phyloP scores from a whole-genome alignment of 2,113 vertebrate genomes.

The Hippocampus mohnikei region DNA sequence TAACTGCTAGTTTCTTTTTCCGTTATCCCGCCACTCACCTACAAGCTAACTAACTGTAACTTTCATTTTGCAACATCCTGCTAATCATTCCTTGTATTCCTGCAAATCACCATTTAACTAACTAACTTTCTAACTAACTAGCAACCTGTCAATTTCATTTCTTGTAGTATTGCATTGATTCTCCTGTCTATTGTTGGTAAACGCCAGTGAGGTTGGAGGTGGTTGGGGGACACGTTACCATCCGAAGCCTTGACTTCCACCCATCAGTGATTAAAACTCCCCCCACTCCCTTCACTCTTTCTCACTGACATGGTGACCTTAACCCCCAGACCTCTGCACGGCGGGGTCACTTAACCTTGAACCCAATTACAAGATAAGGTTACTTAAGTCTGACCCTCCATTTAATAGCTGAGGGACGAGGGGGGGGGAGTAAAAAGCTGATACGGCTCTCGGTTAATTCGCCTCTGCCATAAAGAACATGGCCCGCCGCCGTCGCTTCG shows the following conservation, averaged over 20 bases:
- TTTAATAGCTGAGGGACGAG: slow-evolving; percentile 68
- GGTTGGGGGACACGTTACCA: slow-evolving; percentile 21
- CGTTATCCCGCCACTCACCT: too few species aligned
- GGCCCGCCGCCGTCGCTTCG: slow-evolving; percentile 51
- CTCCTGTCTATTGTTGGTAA: slow-evolving; percentile 19
- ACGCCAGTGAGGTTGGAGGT: slow-evolving; percentile 28
- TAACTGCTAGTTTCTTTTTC: too few species aligned
- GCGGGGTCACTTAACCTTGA: slow-evolving; percentile 80
- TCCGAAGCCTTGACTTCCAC: slow-evolving; percentile 67
- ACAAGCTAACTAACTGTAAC: not conserved
- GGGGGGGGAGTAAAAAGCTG: slow-evolving; percentile 67
- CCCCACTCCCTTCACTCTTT: slow-evolving; percentile 24
- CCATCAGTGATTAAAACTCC: slow-evolving; percentile 74
- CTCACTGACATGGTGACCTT: slow-evolving; percentile 71
- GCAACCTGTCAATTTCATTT: not conserved
- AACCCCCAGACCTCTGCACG: slow-evolving; percentile 66
- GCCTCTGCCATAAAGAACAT: slow-evolving; percentile 67
- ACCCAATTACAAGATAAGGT: slow-evolving; percentile 84
- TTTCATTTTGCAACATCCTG: not conserved
- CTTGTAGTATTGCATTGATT: not conserved
- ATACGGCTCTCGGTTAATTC: slow-evolving; percentile 74
- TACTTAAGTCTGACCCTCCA: slow-evolving; percentile 73
- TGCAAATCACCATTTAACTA: not conserved
- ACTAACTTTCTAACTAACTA: not conserved
- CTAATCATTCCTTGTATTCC: too few species aligned